A percentile compares a stretch with the other conserved stretches of the same genome.
Evolutionary conservation across 37 sponge, comb jelly and placozoan species (phyloP).

Genomic region (Chondrilla cf. caribensis): DNA sequence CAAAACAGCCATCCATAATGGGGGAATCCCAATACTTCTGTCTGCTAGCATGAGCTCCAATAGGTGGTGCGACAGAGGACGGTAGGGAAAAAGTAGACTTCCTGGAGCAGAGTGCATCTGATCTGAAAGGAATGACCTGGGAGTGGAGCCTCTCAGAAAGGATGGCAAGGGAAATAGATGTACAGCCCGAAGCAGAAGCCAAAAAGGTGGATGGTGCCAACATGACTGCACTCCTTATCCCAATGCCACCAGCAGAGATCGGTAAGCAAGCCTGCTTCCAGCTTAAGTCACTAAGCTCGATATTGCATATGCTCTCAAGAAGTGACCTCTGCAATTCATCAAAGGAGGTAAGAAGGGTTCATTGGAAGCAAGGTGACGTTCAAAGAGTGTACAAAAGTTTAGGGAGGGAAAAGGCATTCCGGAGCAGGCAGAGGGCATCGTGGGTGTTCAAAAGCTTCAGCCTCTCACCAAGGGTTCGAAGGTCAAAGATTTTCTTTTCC

Average conservation of each 20-base stretch:
- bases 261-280: constrained; percentile 45
- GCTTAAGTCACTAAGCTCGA: constrained; percentile 25
- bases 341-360: neutral
- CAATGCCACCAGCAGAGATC: constrained; percentile 31
- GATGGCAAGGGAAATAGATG: constrained; percentile 1
- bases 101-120: neutral
- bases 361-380: constrained; percentile 35
- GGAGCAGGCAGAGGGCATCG: constrained; percentile 36
- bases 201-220: constrained; percentile 46
- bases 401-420: constrained; percentile 42
- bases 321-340: constrained; percentile 14
- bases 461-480: constrained; percentile 7
- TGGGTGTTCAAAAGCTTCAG: constrained; percentile 22
- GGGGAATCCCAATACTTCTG: constrained; percentile 37
- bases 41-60: too few relatives aligned
- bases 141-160: constrained; percentile 7
- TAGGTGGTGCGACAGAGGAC: too few relatives aligned
- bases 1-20: neutral
- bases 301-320: constrained; percentile 21
- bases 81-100: neutral
- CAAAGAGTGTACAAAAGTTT: constrained; percentile 36
- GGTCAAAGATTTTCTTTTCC: neutral
- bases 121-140: neutral
- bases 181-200: constrained; percentile 35
- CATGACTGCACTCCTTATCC: constrained; percentile 35